phyloP scores from a whole-genome alignment of 2,888 invertebrate genomes.

The Cheilosia variabilis region DNA sequence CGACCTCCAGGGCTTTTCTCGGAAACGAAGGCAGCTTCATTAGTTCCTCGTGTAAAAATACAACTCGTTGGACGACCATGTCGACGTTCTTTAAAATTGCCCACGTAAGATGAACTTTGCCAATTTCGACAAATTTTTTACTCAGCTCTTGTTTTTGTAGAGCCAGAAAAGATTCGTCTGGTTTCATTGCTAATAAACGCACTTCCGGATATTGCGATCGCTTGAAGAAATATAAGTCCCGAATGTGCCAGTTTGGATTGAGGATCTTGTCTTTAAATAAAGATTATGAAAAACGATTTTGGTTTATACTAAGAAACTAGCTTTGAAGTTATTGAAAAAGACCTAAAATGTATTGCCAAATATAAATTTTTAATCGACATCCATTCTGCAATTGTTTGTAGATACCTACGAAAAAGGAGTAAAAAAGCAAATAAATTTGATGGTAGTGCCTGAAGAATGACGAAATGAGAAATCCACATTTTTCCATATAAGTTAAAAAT shows the following conservation, averaged over 20 bases:
- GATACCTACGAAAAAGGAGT: too few species aligned
- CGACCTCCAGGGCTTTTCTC: slow-evolving; percentile 98
- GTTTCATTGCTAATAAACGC: slow-evolving; percentile 95
- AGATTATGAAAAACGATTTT: background rate
- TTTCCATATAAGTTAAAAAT: too few species aligned
- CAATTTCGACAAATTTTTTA: slow-evolving; percentile 98
- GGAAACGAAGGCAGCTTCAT: slow-evolving; percentile 99
- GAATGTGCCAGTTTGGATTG: slow-evolving; percentile 96
- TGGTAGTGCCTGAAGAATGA: too few species aligned
- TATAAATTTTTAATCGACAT: too few species aligned
- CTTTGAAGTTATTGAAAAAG: too few species aligned
- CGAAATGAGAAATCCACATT: too few species aligned
- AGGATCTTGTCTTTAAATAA: slow-evolving; percentile 93
- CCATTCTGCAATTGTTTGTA: too few species aligned
- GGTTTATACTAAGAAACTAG: too few species aligned
- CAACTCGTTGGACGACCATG: slow-evolving; percentile 98
- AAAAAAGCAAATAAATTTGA: too few species aligned
- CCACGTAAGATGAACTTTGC: slow-evolving; percentile 96
- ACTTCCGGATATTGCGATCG: slow-evolving; percentile 99
- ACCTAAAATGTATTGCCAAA: too few species aligned
- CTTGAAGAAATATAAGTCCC: slow-evolving; percentile 97
- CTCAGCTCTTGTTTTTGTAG: slow-evolving; percentile 95
- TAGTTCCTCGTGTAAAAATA: slow-evolving; percentile 98
- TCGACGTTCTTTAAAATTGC: slow-evolving; percentile 96
- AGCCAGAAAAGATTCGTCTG: slow-evolving; percentile 94